Percentiles rank a stretch among this genome's conserved stretches.
These are phyloP conservation scores for Otus scops DNA, from an alignment of 2,797 vertebrate genomes.

Conservation along the genomic window DNA sequence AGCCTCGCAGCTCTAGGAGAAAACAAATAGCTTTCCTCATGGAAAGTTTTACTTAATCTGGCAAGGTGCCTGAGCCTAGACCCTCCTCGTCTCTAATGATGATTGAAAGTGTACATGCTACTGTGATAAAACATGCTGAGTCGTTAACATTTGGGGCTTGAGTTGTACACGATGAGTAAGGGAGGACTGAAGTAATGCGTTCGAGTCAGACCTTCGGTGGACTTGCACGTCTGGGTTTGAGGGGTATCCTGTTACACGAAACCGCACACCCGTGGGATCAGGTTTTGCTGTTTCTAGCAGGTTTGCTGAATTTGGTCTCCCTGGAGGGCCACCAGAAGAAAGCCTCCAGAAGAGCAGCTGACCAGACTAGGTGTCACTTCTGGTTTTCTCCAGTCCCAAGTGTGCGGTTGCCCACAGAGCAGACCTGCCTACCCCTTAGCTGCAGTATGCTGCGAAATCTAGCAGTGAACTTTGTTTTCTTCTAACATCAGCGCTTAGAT, in stretches of 20 bases:
- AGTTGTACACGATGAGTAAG: conserved; percentile 48
- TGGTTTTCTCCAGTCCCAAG: background rate
- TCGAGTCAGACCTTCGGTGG: conserved; percentile 34
- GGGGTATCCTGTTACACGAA: conserved; percentile 38
- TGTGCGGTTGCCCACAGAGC: background rate
- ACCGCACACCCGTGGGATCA: background rate
- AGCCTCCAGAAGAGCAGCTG: conserved; percentile 17
- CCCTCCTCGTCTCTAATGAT: conserved; percentile 84
- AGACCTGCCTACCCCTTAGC: background rate
- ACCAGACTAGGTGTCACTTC: conserved; percentile 47
- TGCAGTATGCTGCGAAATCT: background rate
- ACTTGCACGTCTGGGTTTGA: conserved; percentile 15
- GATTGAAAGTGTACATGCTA: conserved; percentile 84
- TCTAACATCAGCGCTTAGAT: background rate
- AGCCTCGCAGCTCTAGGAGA: conserved; percentile 69
- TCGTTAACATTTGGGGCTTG: conserved; percentile 76
- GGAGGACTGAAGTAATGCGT: conserved; percentile 39
- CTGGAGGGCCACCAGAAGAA: conserved; percentile 60
- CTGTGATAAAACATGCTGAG: conserved; percentile 84
- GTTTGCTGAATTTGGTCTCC: conserved; percentile 54
- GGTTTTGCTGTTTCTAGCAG: conserved; percentile 66
- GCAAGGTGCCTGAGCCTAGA: conserved; percentile 81
- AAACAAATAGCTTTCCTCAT: conserved; percentile 88
- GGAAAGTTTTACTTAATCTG: conserved; percentile 93
- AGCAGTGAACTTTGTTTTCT: background rate